phyloP scores from a whole-genome alignment of 2,888 invertebrate genomes.

The Phytoseiulus persimilis region DNA sequence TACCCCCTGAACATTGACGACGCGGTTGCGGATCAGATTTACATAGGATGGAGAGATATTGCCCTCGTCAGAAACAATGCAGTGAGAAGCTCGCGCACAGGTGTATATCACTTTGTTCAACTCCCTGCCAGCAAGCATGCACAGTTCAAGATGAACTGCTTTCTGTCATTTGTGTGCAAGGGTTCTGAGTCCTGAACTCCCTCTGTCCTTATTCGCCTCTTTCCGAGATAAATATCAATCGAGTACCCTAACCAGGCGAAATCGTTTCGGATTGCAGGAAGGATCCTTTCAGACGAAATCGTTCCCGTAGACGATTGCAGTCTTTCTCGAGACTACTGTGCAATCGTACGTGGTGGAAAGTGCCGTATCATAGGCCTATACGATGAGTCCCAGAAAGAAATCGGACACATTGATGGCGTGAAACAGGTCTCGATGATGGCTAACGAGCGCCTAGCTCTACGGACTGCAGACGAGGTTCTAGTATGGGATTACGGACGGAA shows the following conservation, averaged over 20 bases:
- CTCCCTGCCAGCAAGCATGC: no score
- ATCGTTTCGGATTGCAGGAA: neutral
- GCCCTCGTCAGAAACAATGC: neutral
- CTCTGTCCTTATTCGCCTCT: no score
- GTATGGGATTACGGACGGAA: neutral
- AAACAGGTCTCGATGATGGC: neutral
- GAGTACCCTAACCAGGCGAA: neutral
- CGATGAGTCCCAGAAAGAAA: neutral
- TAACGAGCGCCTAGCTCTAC: neutral
- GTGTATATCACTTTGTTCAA: neutral
- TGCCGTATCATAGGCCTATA: neutral
- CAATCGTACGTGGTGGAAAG: neutral
- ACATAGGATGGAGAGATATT: constrained; percentile 11
- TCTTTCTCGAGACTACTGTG: neutral
- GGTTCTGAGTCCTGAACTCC: neutral
- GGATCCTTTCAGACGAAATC: neutral
- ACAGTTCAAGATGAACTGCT: neutral
- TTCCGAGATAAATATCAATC: no score
- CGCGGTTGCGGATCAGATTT: neutral
- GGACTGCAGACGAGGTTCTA: neutral
- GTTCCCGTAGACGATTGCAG: constrained; percentile 10
- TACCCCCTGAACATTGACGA: neutral
- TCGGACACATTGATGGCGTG: neutral
- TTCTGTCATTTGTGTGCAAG: neutral
- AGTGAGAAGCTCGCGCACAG: neutral